Evolutionary conservation across 2,113 vertebrate genomes (phyloP), one percentile per base, ranked within the genome.

Genomic region (Pollachius pollachius): DNA sequence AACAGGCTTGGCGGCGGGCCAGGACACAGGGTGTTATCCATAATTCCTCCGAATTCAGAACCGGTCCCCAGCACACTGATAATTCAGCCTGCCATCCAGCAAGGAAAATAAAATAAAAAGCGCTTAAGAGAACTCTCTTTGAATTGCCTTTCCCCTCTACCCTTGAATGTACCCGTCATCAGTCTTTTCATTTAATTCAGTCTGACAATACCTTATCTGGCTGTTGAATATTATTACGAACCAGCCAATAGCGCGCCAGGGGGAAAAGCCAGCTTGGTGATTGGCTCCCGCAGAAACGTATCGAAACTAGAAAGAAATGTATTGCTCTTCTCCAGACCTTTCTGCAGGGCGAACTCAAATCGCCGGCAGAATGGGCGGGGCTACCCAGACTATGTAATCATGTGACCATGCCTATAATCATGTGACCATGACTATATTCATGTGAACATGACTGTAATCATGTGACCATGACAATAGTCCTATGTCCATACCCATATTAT

Each of bases 41-140:
- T 91, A 94, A 94, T 95, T 90, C 92, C 86, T 81, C 85, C 92
- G 93, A 93, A 93, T 91, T 90, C 88, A 72, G 88, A 94, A 94
- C 89, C 83, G 71, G 88, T 88, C 75, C 85, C 81, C 15, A 21
- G 68, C 48, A 19, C 56, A 85, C 81, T 91, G 93, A 94, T 94
- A 93, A 94, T 94, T 90, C 87, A 73, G 87, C 83, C 85, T 92
- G 91, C 87, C 87, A 89, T 90, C 81, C 74, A 89, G 85, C 90
- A 93, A 93, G 91, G 89, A 89, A 94, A 94, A 95, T 93, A 94
- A 94, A 94, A 93, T 94, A 90, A 95, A 95, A 94, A 89, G 61
- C 6, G 72, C 70, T 48, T 48, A 9, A 9, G 70, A 81, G 76
- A 85, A 85, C 72, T 70, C 70, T 80, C 78, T 84, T 79, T 75